Base-by-base conservation (phyloP, 2,113 vertebrate genomes). In the Peucedramus taeniatus region DNA sequence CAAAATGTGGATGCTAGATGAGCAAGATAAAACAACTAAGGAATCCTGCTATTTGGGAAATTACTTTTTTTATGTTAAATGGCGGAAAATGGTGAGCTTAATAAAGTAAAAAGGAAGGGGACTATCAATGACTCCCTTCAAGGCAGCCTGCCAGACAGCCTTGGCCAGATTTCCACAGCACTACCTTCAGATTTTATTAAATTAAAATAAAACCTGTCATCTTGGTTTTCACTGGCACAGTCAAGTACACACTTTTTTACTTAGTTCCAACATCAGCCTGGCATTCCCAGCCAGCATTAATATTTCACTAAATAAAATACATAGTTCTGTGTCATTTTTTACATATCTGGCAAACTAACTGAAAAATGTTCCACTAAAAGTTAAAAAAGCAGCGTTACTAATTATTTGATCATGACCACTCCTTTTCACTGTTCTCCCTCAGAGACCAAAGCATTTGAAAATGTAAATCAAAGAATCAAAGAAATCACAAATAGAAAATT, bases 181-280 rank as follows among this genome's bases (percentile, higher is more conserved):
- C 85, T 96, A 96, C 91, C 83, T 98, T 97, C 59, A 90, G 86
- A 81, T 97, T 97, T 97, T 96, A 98, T 98, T 97, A 97, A 97
- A 97, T 97, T 97, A 95, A 98, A 98, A 97, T 97, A 97, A 97
- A 98, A 78, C 69, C 87, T 97, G 94, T 97, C 54, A 20, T 93
- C 89, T 96, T 95, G 91, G 85, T 89, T 96, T 97, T 97, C 96
- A 85, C 78, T 96, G 94, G 91, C 77, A 94, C 70, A 95, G 68
- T 78, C 82, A 96, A 97, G 91, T 79, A 56, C 39, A 87, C 33
- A 87, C 81, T 57, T 96, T 96, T 94, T 96, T 94, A 80, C 65
- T 95, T 83, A 94, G 23, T 95, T 96, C 82, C 72, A 96, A 74
- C 63, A 92, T 93, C 89, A 88, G 69, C 83, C 49, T 90, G 93